These are phyloP conservation scores for Astropecten irregularis DNA, from an alignment of 53 echinoderm and acorn worm species.

Conservation along the genomic window DNA sequence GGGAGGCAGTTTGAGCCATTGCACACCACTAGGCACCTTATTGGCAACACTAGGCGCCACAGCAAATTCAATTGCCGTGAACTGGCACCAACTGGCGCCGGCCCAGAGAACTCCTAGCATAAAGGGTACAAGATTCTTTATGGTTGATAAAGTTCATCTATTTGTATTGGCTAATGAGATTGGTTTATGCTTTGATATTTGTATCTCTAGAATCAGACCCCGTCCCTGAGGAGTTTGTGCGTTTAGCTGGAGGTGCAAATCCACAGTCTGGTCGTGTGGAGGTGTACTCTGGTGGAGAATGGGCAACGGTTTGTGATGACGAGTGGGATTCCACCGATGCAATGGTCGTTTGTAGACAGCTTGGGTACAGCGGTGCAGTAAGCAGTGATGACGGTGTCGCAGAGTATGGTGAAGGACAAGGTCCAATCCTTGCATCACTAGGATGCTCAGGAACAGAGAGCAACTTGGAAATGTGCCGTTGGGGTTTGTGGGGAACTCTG, in stretches of 20 bases:
- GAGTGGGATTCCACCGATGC: background rate
- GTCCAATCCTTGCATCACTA: slow-evolving; percentile 5
- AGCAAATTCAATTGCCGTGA: too few relatives aligned
- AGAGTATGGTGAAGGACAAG: slow-evolving; percentile 27
- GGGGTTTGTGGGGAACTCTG: slow-evolving; percentile 11
- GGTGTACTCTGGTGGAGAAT: slow-evolving; percentile 6
- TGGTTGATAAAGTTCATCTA: too few relatives aligned
- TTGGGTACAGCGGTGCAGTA: slow-evolving; percentile 2
- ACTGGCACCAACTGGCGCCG: too few relatives aligned
- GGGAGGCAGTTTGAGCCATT: too few relatives aligned
- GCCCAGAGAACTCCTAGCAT: too few relatives aligned
- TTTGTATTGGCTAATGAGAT: too few relatives aligned
- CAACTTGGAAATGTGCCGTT: background rate
- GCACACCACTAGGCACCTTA: too few relatives aligned
- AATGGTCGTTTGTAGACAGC: slow-evolving; percentile 11
- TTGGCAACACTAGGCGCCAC: too few relatives aligned
- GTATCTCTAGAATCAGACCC: too few relatives aligned
- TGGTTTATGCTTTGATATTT: too few relatives aligned
- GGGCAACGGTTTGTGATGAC: slow-evolving; percentile 33
- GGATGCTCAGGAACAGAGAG: slow-evolving; percentile 1
- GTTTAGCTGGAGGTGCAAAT: slow-evolving; percentile 2
- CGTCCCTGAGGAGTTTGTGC: background rate
- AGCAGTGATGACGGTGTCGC: background rate
- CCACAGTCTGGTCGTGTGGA: slow-evolving; percentile 23
- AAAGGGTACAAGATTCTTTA: too few relatives aligned